Conservation (phyloP, 2,113 vertebrate genomes). For the Spizaetus ornatus region DNA sequence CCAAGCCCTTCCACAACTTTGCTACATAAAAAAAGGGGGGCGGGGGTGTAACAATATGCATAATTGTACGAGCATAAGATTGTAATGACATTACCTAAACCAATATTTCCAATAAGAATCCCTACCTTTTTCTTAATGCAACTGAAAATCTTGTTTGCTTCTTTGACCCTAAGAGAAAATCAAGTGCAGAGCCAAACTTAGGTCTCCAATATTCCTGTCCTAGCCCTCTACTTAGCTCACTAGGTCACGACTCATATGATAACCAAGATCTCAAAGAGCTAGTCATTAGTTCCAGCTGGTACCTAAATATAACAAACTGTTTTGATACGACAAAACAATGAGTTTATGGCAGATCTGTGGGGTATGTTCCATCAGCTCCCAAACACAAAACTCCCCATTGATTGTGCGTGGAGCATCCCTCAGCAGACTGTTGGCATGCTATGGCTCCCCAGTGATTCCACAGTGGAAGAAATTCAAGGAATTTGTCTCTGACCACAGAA, state of each 20-base stretch:
- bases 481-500: constrained; percentile 45
- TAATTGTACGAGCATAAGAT: not conserved
- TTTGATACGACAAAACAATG: not conserved
- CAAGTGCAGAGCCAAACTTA: not conserved
- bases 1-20: not conserved
- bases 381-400: constrained; percentile 25
- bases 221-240: not conserved
- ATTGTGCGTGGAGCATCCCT: not conserved
- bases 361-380: not conserved
- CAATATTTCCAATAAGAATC: not conserved
- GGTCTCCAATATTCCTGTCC: not conserved
- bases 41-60: rapidly evolving
- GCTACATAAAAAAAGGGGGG: not conserved
- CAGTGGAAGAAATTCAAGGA: constrained; percentile 47
- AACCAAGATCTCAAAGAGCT: not conserved
- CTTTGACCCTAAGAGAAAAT: not conserved
- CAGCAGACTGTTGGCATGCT: not conserved
- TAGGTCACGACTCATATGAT: not conserved
- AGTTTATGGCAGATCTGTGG: not conserved
- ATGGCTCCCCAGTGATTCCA: constrained; percentile 10
- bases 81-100: not conserved
- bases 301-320: not conserved
- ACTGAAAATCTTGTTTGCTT: not conserved
- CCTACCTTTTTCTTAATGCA: not conserved
- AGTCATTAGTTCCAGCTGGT: not conserved